Base-by-base conservation (phyloP, 2,888 invertebrate species). In the Machimus rusticus region DNA sequence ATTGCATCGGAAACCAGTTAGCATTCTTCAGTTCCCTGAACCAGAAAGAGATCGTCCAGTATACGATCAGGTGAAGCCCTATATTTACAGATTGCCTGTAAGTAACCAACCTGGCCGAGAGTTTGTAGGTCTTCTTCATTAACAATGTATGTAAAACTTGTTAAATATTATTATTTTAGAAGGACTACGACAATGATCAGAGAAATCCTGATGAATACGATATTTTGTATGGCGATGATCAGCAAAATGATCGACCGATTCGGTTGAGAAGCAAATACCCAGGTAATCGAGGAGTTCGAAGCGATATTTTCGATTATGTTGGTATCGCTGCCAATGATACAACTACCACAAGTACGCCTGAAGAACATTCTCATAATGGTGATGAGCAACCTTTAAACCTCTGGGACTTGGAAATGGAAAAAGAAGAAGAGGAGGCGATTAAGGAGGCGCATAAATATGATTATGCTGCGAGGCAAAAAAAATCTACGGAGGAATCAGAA, bases 371-470 rank as follows among this genome's bases (percentile, higher is more conserved):
- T 28, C 86, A 92, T 2, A 57, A 34, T 5, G 34, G 31, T 8
- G n/a, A 81, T 14, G 66, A 74, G 28, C 84, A 91, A 28, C 93
- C 92, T 2, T 88, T 92, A 0, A 92, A 91, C 78, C 89, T 94
- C 8, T 94, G 94, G 94, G 94, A 94, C 89, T 91, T 94, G 87
- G 94, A 94, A 90, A 91, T 93, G n/a, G 94, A 94, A 89, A 94
- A 94, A 88, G 94, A 94, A 89, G 91, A 93, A 82, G 90, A 91
- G 39, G 94, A 94, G 88, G 92, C 92, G 55, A 87, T 91, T 90
- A 89, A 93, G 91, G 90, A 90, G 28, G 87, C 89, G 34, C 89
- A 89, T 23, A 90, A 90, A 88, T 89, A 87, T 43, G 89, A 90
- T 37, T 90, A 89, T 74, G 37, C 31, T n/a, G 12, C 34, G 1